Evolutionary conservation across 1,140 invertebrate genomes (phyloP).

Genomic region (Tribolium madens): DNA sequence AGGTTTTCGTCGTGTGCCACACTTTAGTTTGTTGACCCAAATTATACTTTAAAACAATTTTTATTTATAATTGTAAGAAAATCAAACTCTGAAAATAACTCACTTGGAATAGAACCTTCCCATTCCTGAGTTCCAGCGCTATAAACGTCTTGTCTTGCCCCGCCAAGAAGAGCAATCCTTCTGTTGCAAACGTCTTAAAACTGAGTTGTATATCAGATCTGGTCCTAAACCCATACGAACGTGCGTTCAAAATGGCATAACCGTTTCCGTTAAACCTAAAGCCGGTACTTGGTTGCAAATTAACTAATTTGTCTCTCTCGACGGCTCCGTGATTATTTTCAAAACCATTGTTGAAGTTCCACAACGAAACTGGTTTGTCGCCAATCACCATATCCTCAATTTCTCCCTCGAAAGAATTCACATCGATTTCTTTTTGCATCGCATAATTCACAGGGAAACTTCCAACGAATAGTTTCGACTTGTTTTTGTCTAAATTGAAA

Average conservation of each 20-base stretch:
- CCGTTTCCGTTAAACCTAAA: constrained; percentile 89
- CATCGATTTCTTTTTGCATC: constrained; percentile 76
- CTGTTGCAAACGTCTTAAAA: constrained; percentile 88
- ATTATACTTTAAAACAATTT: constrained; percentile 70
- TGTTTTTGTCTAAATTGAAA: constrained; percentile 87
- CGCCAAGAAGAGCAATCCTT: constrained; percentile 90
- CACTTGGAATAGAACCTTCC: constrained; percentile 79
- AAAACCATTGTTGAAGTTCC: constrained; percentile 89
- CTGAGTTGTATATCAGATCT: constrained; percentile 76
- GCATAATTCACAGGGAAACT: constrained; percentile 82
- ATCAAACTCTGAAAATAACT: constrained; percentile 39
- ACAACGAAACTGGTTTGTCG: constrained; percentile 89
- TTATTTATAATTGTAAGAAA: neutral
- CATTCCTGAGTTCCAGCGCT: constrained; percentile 85
- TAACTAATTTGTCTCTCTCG: constrained; percentile 77
- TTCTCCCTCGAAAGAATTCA: constrained; percentile 85
- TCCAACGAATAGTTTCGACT: constrained; percentile 91
- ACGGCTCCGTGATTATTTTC: constrained; percentile 80
- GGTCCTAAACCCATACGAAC: constrained; percentile 69
- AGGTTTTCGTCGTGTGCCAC: constrained; percentile 68
- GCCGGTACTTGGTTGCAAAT: constrained; percentile 75
- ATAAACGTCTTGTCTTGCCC: constrained; percentile 82
- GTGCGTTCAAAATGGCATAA: constrained; percentile 78
- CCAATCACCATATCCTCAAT: constrained; percentile 93
- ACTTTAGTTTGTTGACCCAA: constrained; percentile 72